A percentile compares a stretch with the other conserved stretches of the same genome.
phyloP scores from a whole-genome alignment of 2,888 invertebrate genomes.

The Augochlorella aurata region DNA sequence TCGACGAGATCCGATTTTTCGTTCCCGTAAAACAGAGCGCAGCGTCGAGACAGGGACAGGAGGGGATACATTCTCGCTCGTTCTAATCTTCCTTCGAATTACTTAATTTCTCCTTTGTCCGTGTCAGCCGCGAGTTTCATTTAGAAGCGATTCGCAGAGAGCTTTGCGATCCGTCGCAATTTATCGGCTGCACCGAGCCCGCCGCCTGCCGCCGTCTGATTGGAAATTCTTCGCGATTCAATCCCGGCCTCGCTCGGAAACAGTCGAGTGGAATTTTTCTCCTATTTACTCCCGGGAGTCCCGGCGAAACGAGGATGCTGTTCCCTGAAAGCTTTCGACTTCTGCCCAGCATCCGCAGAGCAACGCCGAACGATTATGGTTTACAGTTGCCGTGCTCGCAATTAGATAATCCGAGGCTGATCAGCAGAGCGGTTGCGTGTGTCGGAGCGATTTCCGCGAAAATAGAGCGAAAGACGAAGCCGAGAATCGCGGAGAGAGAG shows the following conservation, averaged over 20 bases:
- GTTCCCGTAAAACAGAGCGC: no score
- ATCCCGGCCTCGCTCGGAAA: background rate
- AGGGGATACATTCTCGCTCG: background rate
- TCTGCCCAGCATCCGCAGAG: background rate
- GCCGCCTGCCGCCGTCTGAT: background rate
- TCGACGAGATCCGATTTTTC: no score
- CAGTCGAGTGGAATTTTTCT: background rate
- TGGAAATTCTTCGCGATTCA: conserved; percentile 20
- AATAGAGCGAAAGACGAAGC: background rate
- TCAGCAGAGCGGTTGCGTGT: background rate
- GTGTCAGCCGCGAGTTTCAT: background rate
- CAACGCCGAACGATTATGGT: background rate
- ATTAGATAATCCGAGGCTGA: background rate
- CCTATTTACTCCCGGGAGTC: background rate
- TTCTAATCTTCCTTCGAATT: background rate
- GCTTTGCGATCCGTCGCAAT: background rate
- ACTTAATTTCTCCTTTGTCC: conserved; percentile 17
- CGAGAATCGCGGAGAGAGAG: background rate
- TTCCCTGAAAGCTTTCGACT: background rate
- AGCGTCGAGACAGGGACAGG: background rate
- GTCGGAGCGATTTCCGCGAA: background rate
- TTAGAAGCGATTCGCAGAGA: background rate
- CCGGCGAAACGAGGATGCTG: background rate
- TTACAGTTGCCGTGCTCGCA: background rate
- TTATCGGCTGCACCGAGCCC: background rate